Evolutionary conservation across 2,888 invertebrate species (phyloP).

Genomic region (Dasypolia templi): DNA sequence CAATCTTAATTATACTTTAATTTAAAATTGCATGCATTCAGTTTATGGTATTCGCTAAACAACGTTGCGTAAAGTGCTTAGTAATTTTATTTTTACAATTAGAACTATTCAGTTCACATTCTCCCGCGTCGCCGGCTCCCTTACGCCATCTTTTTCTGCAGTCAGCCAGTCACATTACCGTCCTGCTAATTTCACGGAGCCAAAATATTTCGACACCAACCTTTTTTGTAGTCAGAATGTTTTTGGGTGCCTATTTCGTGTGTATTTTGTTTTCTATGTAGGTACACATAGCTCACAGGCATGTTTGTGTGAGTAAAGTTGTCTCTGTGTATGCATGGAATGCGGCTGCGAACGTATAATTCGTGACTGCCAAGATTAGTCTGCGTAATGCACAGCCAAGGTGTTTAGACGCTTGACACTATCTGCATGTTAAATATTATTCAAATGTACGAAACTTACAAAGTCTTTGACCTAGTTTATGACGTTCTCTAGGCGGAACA

Average conservation of each 20-base stretch:
- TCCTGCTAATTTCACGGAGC: conserved; percentile 4
- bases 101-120: conserved; percentile 19
- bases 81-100: conserved; percentile 29
- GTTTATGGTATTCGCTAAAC: conserved; percentile 4
- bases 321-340: conserved; percentile 68
- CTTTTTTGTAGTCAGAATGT: conserved; percentile 17
- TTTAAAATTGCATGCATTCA: conserved; percentile 24
- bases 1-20: conserved; percentile 28
- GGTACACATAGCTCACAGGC: conserved; percentile 4
- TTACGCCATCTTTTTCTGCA: conserved; percentile 21
- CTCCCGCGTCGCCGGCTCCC: background rate
- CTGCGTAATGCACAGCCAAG: conserved; percentile 70
- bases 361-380: conserved; percentile 74
- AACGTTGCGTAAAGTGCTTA: conserved; percentile 9
- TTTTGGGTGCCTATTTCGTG: background rate
- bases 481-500: conserved; percentile 22
- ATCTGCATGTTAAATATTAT: conserved; percentile 58
- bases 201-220: background rate
- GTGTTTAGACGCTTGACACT: conserved; percentile 58
- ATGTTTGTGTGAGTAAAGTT: conserved; percentile 52
- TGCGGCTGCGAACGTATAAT: conserved; percentile 74
- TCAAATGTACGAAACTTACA: conserved; percentile 10
- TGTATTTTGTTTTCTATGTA: conserved; percentile 18
- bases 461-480: conserved; percentile 36
- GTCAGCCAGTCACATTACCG: conserved; percentile 9